Evolutionary conservation across 2,888 invertebrate genomes (phyloP).

Genomic region (Myopa testacea): DNA sequence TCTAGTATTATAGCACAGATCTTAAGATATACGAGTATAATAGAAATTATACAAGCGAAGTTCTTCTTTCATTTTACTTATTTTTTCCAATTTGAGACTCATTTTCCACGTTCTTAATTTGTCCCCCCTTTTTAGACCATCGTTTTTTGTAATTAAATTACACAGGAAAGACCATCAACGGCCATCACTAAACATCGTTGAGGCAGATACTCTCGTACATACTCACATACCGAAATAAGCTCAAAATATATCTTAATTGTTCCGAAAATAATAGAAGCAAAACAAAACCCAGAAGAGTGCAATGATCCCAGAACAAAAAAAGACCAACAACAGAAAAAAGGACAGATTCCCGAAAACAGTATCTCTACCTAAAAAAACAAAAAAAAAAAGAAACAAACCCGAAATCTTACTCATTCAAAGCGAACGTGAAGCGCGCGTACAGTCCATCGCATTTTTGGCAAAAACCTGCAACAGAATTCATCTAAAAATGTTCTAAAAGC

Average conservation of each 20-base stretch:
- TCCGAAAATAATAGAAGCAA: constrained; percentile 48
- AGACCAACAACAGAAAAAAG: constrained; percentile 6
- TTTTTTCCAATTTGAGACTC: too few species aligned
- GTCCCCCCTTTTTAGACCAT: too few species aligned
- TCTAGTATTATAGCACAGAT: too few species aligned
- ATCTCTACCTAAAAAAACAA: neutral
- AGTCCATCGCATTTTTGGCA: constrained; percentile 28
- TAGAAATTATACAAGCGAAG: too few species aligned
- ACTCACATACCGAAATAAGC: neutral
- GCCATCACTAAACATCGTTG: neutral
- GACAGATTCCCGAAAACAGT: constrained; percentile 7
- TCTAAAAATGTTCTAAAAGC: constrained; percentile 33
- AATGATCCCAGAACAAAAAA: constrained; percentile 48
- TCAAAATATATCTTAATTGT: neutral
- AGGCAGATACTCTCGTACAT: neutral
- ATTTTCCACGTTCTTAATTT: too few species aligned
- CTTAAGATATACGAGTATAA: too few species aligned
- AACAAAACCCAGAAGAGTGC: constrained; percentile 48
- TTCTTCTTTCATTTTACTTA: too few species aligned
- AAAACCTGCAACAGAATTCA: constrained; percentile 13
- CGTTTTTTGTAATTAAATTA: neutral
- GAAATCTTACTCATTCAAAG: constrained; percentile 13
- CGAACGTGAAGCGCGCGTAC: constrained; percentile 13
- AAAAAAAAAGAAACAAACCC: neutral
- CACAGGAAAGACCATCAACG: neutral